Evolutionary conservation across 2,113 vertebrate species (phyloP), one percentile per base, ranked within the genome.

Genomic region (Elephantulus edwardii): DNA sequence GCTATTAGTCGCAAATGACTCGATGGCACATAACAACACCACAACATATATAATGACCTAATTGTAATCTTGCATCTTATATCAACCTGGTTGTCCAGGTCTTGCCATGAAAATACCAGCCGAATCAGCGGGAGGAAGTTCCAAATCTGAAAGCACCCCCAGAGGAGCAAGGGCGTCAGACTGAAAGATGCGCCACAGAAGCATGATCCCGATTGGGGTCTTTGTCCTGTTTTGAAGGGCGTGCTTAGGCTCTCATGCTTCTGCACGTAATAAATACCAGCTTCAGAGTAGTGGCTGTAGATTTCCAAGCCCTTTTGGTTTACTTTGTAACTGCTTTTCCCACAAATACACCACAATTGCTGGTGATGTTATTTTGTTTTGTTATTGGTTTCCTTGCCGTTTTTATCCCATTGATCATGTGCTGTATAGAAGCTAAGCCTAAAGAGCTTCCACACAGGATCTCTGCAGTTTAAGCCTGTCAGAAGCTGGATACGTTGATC

Each of bases 311-410:
- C 20, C 78, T 92, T 88, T 77, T 72, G 17, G 84, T 62, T 19
- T 60, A 46, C 79, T 93, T 86, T 92, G n/a, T 83, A 78, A 89
- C 8, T 83, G 5, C 10, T 52, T 74, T 22, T 20, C 88, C 6
- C n/a, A 70, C 42, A 68, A 44, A 74, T 60, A 38, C 28, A 60
- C 60, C 1, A 9, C 20, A 89, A 81, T 42, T 83, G n/a, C 10
- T 77, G 12, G 4, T 75, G 17, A 8, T 2, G 52, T 62, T 64
- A 7, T 68, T 35, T 20, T 68, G 30, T 24, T 60, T 14, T 77
- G 48, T 62, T 6, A 17, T 56, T 30, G 2, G 4, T 30, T 86
- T 90, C 48, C 5, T 26, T 42, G 3, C 1, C 81, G 11, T 83
- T 86, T 72, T 35, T 58, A 80, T 70, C 30, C n/a, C 88, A 54